Base-by-base conservation (phyloP, 1,140 invertebrate species). In the Zaprionus nigranus region DNA sequence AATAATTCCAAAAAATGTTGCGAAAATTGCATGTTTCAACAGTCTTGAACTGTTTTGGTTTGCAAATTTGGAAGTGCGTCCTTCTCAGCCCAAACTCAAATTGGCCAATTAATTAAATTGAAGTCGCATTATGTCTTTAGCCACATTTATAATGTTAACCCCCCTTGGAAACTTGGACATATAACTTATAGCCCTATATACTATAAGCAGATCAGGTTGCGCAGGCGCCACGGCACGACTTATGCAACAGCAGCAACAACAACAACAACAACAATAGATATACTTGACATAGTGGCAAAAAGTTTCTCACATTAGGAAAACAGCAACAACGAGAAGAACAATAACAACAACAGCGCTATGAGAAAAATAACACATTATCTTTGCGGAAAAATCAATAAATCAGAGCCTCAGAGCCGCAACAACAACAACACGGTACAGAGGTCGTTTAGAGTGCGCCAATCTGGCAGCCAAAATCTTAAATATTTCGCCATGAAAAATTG, bases 351-450 rank as follows among this genome's bases (percentile, higher is more conserved):
- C 43, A 69, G 70, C 11, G 79, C 73, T 87, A 90, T 90, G 87
- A 79, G 85, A 91, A 90, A 90, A 91, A 87, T 90, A 83, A 91
- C 87, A 90, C 85, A 90, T 90, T 90, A 90, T 91, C 85, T 87
- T 59, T 51, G 64, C 64, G 87, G 67, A 88, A 90, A 90, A 91
- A 90, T 90, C 85, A 91, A 90, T 90, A 87, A 87, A 80, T 90
- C 87, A 86, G 78, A 79, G 60, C 56, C 38, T 43, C 46, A 22
- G 53, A 68, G 66, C 58, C n/a, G 34, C 34, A 40, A 59, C 34
- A 17, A 4, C 11, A 28, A 40, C 5, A 60, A 46, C 34, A 53
- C 28, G 20, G 26, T 24, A 38, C 67, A 60, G 56, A 76, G 67
- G 73, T 72, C 56, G 73, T 60, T 71, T 71, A 60, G 49, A 71